Evolutionary conservation across 2,113 vertebrate species (phyloP).

Genomic region (Pelecanus crispus): DNA sequence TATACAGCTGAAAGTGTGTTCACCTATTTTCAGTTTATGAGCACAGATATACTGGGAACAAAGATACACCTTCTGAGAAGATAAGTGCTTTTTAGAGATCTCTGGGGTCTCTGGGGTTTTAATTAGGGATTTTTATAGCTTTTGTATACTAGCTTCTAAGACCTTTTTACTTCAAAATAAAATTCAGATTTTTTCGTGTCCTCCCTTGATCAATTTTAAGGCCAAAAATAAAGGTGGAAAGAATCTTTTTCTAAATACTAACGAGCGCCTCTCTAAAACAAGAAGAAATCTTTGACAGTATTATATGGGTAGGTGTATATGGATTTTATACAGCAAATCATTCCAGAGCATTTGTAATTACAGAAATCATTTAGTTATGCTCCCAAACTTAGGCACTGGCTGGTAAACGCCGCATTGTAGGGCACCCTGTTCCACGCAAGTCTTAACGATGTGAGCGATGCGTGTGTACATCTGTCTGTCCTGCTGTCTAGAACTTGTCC

Average conservation of each 20-base stretch:
- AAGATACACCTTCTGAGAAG: conserved; percentile 32
- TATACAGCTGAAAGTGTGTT: background rate
- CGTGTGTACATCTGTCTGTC: background rate
- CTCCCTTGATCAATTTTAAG: conserved; percentile 52
- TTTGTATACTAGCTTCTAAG: conserved; percentile 37
- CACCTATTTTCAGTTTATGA: conserved; percentile 55
- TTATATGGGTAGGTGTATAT: no score
- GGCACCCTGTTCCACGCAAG: background rate
- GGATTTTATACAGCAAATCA: background rate
- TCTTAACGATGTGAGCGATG: accelerated
- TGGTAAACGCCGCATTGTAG: background rate
- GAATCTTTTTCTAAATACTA: background rate
- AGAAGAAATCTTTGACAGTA: background rate
- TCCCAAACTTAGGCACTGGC: background rate
- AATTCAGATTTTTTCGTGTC: background rate
- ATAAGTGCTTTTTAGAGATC: conserved; percentile 41
- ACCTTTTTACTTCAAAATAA: conserved; percentile 49
- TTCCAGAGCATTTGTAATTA: background rate
- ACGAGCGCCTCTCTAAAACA: background rate
- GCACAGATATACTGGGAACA: conserved; percentile 9
- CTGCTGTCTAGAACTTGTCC: background rate
- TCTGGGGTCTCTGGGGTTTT: conserved; percentile 56
- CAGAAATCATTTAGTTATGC: background rate
- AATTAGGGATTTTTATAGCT: conserved; percentile 60
- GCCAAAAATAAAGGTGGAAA: conserved; percentile 5